Evolutionary conservation across 2,888 invertebrate genomes (phyloP).

Genomic region (Cantharis flavilabris): DNA sequence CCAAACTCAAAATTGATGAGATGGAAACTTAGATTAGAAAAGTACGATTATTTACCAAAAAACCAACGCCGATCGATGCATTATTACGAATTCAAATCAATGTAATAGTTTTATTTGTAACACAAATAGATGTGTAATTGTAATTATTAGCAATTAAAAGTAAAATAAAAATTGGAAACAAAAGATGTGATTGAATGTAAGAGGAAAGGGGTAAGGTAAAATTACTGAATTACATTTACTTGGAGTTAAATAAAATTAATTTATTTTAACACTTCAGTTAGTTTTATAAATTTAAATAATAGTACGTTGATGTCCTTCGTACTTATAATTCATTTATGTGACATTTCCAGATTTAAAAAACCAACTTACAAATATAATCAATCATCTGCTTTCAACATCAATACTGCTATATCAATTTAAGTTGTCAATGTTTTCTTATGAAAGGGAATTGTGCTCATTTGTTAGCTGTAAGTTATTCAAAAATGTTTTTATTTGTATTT

Average conservation of each 20-base stretch:
- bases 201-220: too few species aligned
- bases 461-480: not conserved
- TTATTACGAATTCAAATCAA: too few species aligned
- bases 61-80: too few species aligned
- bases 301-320: not conserved
- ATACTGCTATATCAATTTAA: slow-evolving; percentile 7
- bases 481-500: not conserved
- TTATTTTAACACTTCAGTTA: not conserved
- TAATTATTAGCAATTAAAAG: too few species aligned
- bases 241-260: not conserved
- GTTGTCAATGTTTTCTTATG: slow-evolving; percentile 8
- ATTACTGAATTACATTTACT: too few species aligned
- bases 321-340: not conserved
- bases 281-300: not conserved
- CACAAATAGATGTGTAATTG: too few species aligned
- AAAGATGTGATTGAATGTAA: too few species aligned
- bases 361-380: slow-evolving; percentile 1
- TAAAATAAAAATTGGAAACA: too few species aligned
- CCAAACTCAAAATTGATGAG: too few species aligned
- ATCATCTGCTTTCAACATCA: slow-evolving; percentile 3
- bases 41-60: too few species aligned
- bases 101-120: too few species aligned
- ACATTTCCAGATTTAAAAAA: not conserved
- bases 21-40: too few species aligned
- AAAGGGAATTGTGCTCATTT: slow-evolving; percentile 5